Evolutionary conservation across 1,140 invertebrate genomes (phyloP), one percentile per base, ranked within the genome.

Genomic region (Armadillidium nasatum): DNA sequence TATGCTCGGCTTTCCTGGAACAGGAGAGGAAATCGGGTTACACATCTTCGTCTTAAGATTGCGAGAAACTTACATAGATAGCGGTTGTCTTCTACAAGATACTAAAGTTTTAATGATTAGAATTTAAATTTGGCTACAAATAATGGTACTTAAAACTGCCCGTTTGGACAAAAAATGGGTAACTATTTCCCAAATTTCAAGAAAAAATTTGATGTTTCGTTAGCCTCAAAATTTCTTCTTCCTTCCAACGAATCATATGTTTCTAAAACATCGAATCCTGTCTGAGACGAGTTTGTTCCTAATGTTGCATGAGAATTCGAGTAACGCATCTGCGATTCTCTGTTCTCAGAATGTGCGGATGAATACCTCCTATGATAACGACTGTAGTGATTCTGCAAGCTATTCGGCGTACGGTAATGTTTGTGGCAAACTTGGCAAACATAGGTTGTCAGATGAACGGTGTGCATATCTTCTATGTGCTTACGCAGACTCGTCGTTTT

Each of bases 381-480:
- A 77, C 86, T 86, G 79, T 85, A 85, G 81, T 87, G 86, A 71
- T 87, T 86, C 75, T 86, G 86, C 73, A 87, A 82, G 78, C 86
- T 87, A 74, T 87, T 87, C 76, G 85, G 85, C 73, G 86, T 87
- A 72, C 87, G 86, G 84, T 94, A 94, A 73, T 90, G 88, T 79
- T 92, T 89, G 83, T 93, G 91, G 84, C 93, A 94, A 87, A 94
- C 93, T 86, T 93, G 92, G 86, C 92, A 94, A 80, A 93, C 91
- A 85, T 93, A 79, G 73, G 78, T 86, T 78, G 91, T 93, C 85
- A 94, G 91, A 73, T 92, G 93, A 85, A 92, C 91, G 85, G 94
- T 92, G 87, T 94, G 92, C 85, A 93, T 94, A 87, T 94, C 93
- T 87, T 94, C 92, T 87, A 93, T 94, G 86, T 94, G 93, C 73